Percentiles rank a stretch among this genome's conserved stretches.
Conservation (phyloP, 1,140 invertebrate genomes). For the Armadillidium nasatum region DNA sequence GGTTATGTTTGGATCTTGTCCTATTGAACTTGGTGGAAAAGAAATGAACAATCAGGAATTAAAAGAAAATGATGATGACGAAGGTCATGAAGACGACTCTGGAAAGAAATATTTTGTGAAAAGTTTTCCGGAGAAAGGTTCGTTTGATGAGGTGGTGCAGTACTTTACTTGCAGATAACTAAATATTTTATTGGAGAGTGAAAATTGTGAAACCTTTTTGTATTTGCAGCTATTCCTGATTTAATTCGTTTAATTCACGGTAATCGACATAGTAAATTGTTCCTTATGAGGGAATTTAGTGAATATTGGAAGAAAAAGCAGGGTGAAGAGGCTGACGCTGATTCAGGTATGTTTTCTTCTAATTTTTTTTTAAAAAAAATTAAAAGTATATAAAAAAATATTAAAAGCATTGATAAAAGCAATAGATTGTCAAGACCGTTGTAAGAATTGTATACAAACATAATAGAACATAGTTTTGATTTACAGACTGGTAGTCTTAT, state of each 20-base stretch:
- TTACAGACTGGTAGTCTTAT: too few relatives aligned
- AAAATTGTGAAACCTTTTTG: not conserved
- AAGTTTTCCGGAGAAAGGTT: slow-evolving; percentile 56
- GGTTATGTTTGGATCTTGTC: slow-evolving; percentile 46
- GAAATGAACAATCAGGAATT: not conserved
- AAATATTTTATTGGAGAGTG: not conserved
- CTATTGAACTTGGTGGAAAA: slow-evolving; percentile 13
- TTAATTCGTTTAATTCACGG: slow-evolving; percentile 66
- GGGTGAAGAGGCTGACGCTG: not conserved
- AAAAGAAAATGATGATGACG: slow-evolving; percentile 22
- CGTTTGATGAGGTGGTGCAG: slow-evolving; percentile 4
- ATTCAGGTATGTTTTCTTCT: not conserved
- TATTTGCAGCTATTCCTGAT: slow-evolving; percentile 54
- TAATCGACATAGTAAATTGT: slow-evolving; percentile 57
- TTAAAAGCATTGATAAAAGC: too few relatives aligned
- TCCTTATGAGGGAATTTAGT: slow-evolving; percentile 62
- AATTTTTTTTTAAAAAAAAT: too few relatives aligned
- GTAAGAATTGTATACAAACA: too few relatives aligned
- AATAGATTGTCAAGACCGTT: too few relatives aligned
- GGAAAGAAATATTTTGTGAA: slow-evolving; percentile 44
- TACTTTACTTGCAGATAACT: not conserved
- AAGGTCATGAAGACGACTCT: not conserved
- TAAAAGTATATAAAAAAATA: too few relatives aligned
- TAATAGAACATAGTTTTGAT: too few relatives aligned
- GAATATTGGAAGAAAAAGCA: slow-evolving; percentile 53